phyloP scores from a whole-genome alignment of 2,113 vertebrate genomes.

The Tonatia bakeri region DNA sequence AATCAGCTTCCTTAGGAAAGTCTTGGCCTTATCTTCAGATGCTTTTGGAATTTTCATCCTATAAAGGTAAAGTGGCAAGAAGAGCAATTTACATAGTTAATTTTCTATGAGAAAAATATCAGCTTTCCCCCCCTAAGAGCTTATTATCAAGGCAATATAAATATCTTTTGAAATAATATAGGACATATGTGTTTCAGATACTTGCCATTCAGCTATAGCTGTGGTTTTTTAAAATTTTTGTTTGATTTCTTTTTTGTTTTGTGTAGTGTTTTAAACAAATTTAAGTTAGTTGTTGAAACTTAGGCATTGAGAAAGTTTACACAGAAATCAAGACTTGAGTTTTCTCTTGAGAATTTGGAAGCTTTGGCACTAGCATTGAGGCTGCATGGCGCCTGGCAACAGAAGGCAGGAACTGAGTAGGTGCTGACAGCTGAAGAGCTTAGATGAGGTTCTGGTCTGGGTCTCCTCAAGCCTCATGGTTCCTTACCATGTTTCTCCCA shows the following conservation, averaged over 20 bases:
- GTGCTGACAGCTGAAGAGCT: not conserved
- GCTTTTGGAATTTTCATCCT: not conserved
- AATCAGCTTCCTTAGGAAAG: not conserved
- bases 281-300: not conserved
- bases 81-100: not conserved
- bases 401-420: not conserved
- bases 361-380: too few relatives aligned
- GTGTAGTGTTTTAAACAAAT: not conserved
- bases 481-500: not conserved
- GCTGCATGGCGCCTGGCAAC: not conserved
- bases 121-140: not conserved
- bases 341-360: not conserved
- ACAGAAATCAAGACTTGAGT: not conserved
- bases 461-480: fast-evolving
- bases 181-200: not conserved
- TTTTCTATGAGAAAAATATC: not conserved
- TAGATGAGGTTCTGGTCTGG: not conserved
- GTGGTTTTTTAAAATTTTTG: not conserved
- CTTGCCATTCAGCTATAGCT: not conserved
- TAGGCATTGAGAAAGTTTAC: not conserved
- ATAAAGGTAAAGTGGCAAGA: not conserved
- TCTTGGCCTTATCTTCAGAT: not conserved
- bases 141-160: not conserved
- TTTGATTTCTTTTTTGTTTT: not conserved
- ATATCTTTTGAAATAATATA: not conserved